Base-by-base conservation (phyloP, 2,113 vertebrate species). In the Todiramphus saurophagus region DNA sequence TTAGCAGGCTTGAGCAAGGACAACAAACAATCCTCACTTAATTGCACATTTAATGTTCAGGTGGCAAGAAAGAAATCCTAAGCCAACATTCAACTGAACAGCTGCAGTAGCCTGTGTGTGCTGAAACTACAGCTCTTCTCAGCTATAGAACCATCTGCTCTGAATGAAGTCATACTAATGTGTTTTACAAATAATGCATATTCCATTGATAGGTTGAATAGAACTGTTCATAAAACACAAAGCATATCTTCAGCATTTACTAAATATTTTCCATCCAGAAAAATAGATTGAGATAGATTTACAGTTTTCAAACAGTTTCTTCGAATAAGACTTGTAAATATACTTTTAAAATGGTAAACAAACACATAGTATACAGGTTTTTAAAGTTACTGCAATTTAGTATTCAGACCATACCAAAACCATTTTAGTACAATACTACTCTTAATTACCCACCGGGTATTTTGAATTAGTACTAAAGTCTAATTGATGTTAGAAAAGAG, bases 401-500 rank as follows among this genome's bases (percentile, higher is more conserved):
- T 95, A 98, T 97, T 98, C 97, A 98, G 98, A 98, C 98, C 98
- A 98, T 98, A 98, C 98, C 98, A 98, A 98, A 98, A 98, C 98
- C 96, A 97, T 97, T 97, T 96, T 89, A 94, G 81, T 94, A 75
- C 87, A 96, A 97, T 96, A 87, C 95, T 97, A 96, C 89, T 98
- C 95, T 98, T 97, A 87, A 89, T 97, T 88, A 95, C 50, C 67
- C 48, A 84, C 60, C 4, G 0, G 27, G 33, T 64, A 67, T 93
- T 96, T 98, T 98, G 70, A 97, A 96, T 96, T 96, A 96, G 85
- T 88, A 70, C 94, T 92, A 88, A 93, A 96, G 96, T 97, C 96
- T 98, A 95, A 98, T 97, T 96, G 83, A 84, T 75, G 94, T 96
- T 91, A 93, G 72, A 93, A 89, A 56, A 90, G 80, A 96, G 92